Base-by-base conservation (phyloP, 2,113 vertebrate species). In the Dipodomys merriami region DNA sequence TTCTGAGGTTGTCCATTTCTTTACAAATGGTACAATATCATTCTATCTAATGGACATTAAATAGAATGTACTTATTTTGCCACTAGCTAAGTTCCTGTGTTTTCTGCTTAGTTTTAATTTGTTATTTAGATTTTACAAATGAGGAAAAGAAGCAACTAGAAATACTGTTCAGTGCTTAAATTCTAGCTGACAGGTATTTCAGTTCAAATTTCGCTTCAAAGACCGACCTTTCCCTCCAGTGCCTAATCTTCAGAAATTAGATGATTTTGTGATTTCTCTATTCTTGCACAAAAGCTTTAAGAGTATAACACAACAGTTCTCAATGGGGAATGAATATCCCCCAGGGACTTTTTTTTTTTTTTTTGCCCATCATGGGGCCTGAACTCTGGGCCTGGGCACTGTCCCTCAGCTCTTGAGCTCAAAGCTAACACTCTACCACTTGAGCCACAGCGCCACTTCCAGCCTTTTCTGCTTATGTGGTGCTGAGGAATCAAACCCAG, bases 201-300 rank as follows among this genome's bases (percentile, higher is more conserved):
- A 44, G 27, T 81, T 94, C 23, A 64, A 23, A 64, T 39, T 76
- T 71, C 85, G 44, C 22, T 72, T 67, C 33, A 39, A 35, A 62
- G 7, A 5, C 19, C 2, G 22, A 5, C 15, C 2, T 27, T 33
- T 19, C 0, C 0, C 18, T 19, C 4, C 19, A 11, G 5, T 0
- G n/a, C 29, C 12, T 35, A 68, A 5, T 0, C 12, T 35, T 84
- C 10, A 73, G 12, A 15, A 29, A 18, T 44, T 7, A 9, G 5
- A 27, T 33, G 30, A 65, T 69, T 74, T 44, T 30, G 35, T 60
- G 29, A 72, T 33, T 62, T 65, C 0, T 30, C 15, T 27, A 77
- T n/a, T 0, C 22, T 0, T n/a, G 2, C 25, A 49, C 10, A 76
- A 44, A 64, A 33, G 33, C 4, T 22, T 13, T 44, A 64, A 44